phyloP scores from a whole-genome alignment of 2,888 invertebrate genomes.

The Phortica okadai region DNA sequence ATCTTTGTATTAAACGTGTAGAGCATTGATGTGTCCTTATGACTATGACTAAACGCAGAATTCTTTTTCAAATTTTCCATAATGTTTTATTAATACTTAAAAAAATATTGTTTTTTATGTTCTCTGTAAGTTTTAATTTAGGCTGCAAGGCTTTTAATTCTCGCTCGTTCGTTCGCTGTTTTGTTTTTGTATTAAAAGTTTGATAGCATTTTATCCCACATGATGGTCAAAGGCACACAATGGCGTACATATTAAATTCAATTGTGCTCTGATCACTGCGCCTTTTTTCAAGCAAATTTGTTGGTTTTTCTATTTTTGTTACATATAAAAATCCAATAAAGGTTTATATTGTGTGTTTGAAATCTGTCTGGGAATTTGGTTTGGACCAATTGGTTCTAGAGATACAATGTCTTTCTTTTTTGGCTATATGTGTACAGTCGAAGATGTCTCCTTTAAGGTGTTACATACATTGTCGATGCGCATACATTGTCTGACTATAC shows the following conservation, averaged over 20 bases:
- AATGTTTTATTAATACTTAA: conserved; percentile 26
- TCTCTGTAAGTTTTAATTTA: conserved; percentile 63
- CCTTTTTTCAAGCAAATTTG: background rate
- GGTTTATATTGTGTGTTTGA: background rate
- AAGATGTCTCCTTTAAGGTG: too few species aligned
- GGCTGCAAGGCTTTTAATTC: conserved; percentile 38
- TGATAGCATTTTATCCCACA: background rate
- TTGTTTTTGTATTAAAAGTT: background rate
- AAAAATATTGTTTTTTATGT: conserved; percentile 40
- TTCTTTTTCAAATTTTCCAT: too few species aligned
- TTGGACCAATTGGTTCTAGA: too few species aligned
- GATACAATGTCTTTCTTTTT: too few species aligned
- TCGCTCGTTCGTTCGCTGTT: background rate
- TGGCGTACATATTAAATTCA: conserved; percentile 54
- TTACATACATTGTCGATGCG: too few species aligned
- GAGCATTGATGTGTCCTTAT: too few species aligned
- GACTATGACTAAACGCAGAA: too few species aligned
- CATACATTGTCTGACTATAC: too few species aligned
- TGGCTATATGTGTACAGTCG: too few species aligned
- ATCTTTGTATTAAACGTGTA: too few species aligned
- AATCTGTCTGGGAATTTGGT: conserved; percentile 25
- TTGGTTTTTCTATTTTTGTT: background rate
- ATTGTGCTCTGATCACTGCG: conserved; percentile 41
- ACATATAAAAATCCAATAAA: conserved; percentile 21
- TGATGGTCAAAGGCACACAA: background rate